phyloP scores from a whole-genome alignment of 1,140 invertebrate species.

The Eumeta japonica region DNA sequence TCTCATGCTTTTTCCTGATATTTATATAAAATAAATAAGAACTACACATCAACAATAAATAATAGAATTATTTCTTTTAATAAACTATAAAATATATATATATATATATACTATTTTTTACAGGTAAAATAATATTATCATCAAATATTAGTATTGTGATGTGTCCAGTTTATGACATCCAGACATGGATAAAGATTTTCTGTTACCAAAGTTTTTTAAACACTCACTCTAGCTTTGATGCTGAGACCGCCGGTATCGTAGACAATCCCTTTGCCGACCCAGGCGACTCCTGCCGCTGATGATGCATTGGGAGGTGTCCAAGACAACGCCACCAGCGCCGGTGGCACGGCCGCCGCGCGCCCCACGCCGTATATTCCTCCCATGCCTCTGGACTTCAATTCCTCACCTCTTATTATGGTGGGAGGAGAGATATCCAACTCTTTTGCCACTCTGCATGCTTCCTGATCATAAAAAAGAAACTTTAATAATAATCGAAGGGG shows the following conservation, averaged over 20 bases:
- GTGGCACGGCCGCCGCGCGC: conserved; percentile 66
- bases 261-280: conserved; percentile 92
- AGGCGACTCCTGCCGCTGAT: conserved; percentile 74
- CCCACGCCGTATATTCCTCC: conserved; percentile 88
- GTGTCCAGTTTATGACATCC: too few relatives aligned
- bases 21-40: too few relatives aligned
- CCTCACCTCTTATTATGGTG: conserved; percentile 73
- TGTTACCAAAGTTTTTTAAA: too few relatives aligned
- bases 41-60: too few relatives aligned
- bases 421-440: conserved; percentile 64
- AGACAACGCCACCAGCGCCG: conserved; percentile 77
- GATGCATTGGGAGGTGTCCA: conserved; percentile 64
- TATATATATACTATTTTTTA: too few relatives aligned
- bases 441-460: conserved; percentile 65
- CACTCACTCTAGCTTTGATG: conserved; percentile 80
- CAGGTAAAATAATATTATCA: too few relatives aligned
- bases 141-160: too few relatives aligned
- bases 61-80: too few relatives aligned
- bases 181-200: too few relatives aligned
- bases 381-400: conserved; percentile 71
- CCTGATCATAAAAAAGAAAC: conserved; percentile 45
- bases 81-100: too few relatives aligned
- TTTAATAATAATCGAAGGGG: too few relatives aligned
- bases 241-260: conserved; percentile 91
- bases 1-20: too few relatives aligned